Percentiles rank a stretch among this genome's conserved stretches.
These are phyloP conservation scores for Caerostris darwini DNA, from an alignment of 1,140 invertebrate species.

Conservation along the genomic window DNA sequence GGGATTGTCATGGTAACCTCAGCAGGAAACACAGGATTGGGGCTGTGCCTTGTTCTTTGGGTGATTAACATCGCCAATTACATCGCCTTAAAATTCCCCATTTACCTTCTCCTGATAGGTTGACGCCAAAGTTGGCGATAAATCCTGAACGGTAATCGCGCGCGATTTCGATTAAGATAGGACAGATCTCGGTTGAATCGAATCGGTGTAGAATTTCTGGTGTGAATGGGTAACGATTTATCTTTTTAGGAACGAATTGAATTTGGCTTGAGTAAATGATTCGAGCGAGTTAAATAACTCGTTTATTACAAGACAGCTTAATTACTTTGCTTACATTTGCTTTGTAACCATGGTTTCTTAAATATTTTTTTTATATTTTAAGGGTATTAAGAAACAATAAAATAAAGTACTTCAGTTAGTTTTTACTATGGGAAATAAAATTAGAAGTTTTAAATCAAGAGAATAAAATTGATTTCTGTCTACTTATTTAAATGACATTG, in stretches of 20 bases:
- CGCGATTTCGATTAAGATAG: neutral
- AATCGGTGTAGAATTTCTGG: neutral
- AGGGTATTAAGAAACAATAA: too few species aligned
- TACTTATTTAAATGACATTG: too few species aligned
- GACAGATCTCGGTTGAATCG: neutral
- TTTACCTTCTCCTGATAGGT: slow-evolving; percentile 19
- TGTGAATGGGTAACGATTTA: neutral
- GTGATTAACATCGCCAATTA: slow-evolving; percentile 69
- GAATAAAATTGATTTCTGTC: too few species aligned
- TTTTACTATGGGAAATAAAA: too few species aligned
- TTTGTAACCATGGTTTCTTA: too few species aligned
- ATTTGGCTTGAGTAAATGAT: slow-evolving; percentile 3
- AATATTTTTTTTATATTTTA: too few species aligned
- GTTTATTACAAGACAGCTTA: neutral
- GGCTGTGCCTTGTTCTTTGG: slow-evolving; percentile 27
- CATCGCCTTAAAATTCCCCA: slow-evolving; percentile 58
- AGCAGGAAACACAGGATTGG: slow-evolving; percentile 41
- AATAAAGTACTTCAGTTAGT: too few species aligned
- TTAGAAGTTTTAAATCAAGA: too few species aligned
- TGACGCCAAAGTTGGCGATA: slow-evolving; percentile 46
- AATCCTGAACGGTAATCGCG: neutral
- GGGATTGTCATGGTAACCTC: slow-evolving; percentile 37
- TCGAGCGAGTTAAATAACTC: neutral
- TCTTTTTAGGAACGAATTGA: neutral
- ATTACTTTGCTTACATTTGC: neutral